Evolutionary conservation across 2,113 vertebrate genomes (phyloP), one percentile per base, ranked within the genome.

Genomic region (Junco hyemalis): DNA sequence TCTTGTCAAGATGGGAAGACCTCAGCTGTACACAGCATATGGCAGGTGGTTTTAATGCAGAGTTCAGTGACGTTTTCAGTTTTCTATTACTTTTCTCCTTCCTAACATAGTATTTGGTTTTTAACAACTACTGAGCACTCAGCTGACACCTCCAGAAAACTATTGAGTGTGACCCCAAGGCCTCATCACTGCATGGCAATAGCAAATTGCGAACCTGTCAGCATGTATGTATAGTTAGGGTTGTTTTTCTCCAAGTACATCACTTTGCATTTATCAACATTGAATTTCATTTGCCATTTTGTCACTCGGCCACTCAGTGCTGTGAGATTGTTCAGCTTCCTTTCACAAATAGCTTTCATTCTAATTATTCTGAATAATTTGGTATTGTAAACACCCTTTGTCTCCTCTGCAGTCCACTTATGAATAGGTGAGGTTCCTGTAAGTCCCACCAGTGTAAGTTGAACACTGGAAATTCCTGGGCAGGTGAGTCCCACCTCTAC

Each of bases 281-380:
- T 51, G 94, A 88, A 94, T 95, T 96, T 78, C 69, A 81, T 86
- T 92, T 95, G 72, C 80, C 69, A 31, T 92, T 95, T 96, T 96
- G 76, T 86, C 83, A 81, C 69, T 92, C 11, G 9, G 76, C 25
- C 76, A 54, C 82, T 90, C 88, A 16, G 76, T 47, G 84, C 48
- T 83, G 79, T 0, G 0, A 92, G 76, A 59, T 73, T 66, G 65
- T 90, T 91, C 83, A 83, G 51, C 80, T 94, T 94, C 56, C 64
- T 44, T 92, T 92, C 48, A 78, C 64, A 92, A 68, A 78, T 28
- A 88, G 69, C 47, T 94, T 96, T 95, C 73, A 9, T 77, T 92
- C 60, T 96, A 91, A 95, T 93, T 91, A 93, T 83, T 69, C 64
- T 71, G 64, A 92, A 81, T 83, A 78, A 92, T 78, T 71, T 74